Percentiles rank a stretch among this genome's conserved stretches.
Conservation (phyloP, 2,888 invertebrate genomes). For the Drosophila paracracens region DNA sequence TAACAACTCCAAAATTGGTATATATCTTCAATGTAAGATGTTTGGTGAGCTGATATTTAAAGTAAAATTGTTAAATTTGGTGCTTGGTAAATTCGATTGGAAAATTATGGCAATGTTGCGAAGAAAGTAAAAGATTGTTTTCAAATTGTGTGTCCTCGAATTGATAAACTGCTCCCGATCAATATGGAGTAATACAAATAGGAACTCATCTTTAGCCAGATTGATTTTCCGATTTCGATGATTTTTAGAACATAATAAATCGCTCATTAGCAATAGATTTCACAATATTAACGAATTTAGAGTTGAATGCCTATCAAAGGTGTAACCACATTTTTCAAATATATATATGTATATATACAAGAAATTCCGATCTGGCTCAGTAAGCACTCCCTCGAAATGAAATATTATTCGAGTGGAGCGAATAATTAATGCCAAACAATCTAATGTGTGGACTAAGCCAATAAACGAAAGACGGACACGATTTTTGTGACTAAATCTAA, state of each 20-base stretch:
- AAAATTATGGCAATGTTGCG: background rate
- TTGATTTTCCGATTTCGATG: background rate
- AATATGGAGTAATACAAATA: accelerated
- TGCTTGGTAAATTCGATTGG: background rate
- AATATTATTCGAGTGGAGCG: background rate
- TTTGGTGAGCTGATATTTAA: background rate
- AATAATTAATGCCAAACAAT: background rate
- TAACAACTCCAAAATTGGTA: background rate
- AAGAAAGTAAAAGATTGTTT: background rate
- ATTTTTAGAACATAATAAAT: background rate
- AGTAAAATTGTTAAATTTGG: background rate
- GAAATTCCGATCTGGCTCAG: background rate
- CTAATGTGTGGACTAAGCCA: background rate
- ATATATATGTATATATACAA: background rate
- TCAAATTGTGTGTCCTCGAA: background rate
- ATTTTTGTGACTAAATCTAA: background rate
- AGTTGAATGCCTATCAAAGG: background rate
- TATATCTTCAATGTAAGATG: background rate
- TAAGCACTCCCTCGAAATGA: background rate
- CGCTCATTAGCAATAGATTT: background rate
- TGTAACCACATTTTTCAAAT: background rate
- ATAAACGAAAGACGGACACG: background rate
- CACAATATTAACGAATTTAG: background rate
- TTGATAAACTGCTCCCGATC: background rate
- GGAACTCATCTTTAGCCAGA: background rate